phyloP scores from a whole-genome alignment of 2,797 vertebrate species.

The Xenops minutus region DNA sequence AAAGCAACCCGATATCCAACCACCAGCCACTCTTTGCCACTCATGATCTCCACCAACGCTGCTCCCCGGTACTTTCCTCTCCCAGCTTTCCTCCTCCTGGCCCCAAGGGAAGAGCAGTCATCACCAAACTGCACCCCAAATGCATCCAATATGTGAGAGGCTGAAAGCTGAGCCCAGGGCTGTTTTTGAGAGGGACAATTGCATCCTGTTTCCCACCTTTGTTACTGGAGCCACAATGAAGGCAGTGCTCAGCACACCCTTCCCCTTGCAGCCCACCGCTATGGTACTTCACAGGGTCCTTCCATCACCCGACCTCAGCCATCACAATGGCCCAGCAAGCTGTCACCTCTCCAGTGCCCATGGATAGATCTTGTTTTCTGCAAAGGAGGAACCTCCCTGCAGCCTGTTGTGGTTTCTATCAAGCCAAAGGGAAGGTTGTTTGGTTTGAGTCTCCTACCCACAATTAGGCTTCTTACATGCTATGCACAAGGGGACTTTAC shows the following conservation, averaged over 20 bases:
- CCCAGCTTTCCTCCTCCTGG: neutral
- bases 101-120: neutral
- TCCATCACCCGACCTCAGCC: neutral
- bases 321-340: neutral
- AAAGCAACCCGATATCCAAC: rapidly evolving
- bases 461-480: neutral
- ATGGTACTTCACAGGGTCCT: neutral
- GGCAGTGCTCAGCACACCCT: neutral
- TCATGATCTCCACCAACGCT: rapidly evolving
- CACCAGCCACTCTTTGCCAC: neutral
- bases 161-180: neutral
- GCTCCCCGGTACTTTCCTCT: neutral
- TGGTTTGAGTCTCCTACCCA: neutral
- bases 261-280: neutral
- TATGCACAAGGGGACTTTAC: neutral
- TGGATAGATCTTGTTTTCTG: neutral
- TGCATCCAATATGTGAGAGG: rapidly evolving
- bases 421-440: neutral
- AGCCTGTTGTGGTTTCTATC: neutral
- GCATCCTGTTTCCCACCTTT: neutral
- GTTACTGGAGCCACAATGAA: neutral
- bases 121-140: neutral
- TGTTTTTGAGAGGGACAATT: neutral
- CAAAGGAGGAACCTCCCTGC: slow-evolving; percentile 3
- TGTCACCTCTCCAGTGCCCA: rapidly evolving